phyloP scores from a whole-genome alignment of 2,888 invertebrate genomes.

The Halocaridina rubra region DNA sequence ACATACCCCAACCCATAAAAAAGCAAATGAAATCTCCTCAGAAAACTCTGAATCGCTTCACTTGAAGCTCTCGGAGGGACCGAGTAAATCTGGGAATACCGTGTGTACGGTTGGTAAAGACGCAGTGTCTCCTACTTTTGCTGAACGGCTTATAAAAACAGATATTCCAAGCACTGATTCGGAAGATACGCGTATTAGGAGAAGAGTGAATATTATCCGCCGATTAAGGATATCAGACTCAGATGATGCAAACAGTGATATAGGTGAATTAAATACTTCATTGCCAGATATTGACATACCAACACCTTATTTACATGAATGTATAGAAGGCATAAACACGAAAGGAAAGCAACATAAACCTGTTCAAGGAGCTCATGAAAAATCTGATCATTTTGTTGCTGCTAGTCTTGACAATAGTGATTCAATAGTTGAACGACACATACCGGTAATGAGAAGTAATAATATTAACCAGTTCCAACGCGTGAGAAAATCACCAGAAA shows the following conservation, averaged over 20 bases:
- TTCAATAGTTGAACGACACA: no score
- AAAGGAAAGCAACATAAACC: neutral
- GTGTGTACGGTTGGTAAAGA: constrained; percentile 28
- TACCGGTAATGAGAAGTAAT: no score
- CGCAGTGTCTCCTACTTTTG: constrained; percentile 18
- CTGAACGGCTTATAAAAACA: neutral
- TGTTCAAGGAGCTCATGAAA: neutral
- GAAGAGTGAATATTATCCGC: neutral
- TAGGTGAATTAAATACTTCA: neutral
- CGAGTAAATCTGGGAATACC: constrained; percentile 20
- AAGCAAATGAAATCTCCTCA: neutral
- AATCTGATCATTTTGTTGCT: neutral
- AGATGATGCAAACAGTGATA: neutral
- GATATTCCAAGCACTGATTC: neutral
- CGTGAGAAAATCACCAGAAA: no score
- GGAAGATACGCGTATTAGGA: neutral
- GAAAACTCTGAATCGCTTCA: constrained; percentile 19
- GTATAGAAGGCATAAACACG: neutral
- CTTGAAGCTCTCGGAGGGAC: constrained; percentile 17
- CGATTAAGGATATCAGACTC: neutral
- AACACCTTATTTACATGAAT: neutral
- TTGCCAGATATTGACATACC: neutral
- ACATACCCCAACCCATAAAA: neutral
- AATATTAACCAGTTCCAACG: no score
- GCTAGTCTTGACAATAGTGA: neutral